These are phyloP conservation scores for Chauna torquata DNA, from an alignment of 2,113 vertebrate species.

Conservation along the genomic window DNA sequence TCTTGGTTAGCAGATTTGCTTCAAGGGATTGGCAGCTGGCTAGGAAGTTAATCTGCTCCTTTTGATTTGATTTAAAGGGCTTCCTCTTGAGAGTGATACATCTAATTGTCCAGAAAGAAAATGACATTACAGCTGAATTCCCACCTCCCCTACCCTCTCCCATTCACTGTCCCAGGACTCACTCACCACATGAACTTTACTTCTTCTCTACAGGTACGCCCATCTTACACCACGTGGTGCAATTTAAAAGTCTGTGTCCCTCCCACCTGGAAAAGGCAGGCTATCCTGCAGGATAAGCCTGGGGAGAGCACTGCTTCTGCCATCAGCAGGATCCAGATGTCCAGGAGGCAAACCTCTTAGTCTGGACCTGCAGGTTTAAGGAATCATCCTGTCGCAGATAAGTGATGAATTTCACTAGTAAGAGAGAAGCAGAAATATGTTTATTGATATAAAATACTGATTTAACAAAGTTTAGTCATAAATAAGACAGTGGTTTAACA, in stretches of 20 bases:
- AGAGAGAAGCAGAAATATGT: no score
- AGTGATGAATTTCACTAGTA: no score
- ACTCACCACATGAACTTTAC: background rate
- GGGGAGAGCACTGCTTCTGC: background rate
- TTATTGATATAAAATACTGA: no score
- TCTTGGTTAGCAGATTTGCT: background rate
- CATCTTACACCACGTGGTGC: background rate
- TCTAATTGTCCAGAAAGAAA: background rate
- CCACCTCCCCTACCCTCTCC: background rate
- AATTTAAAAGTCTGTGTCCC: background rate
- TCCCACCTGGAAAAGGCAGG: background rate
- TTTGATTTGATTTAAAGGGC: background rate
- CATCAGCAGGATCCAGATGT: background rate
- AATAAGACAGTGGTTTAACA: no score
- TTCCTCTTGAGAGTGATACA: background rate
- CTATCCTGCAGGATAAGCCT: background rate
- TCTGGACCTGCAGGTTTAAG: background rate
- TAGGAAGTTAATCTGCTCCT: background rate
- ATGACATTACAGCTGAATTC: rapidly evolving
- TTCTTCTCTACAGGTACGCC: background rate
- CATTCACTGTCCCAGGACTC: rapidly evolving
- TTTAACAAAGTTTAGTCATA: no score
- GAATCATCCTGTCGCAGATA: rapidly evolving
- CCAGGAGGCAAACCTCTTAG: background rate
- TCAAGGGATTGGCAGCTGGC: background rate